phyloP scores from a whole-genome alignment of 2,113 vertebrate genomes.

The Suncus etruscus region DNA sequence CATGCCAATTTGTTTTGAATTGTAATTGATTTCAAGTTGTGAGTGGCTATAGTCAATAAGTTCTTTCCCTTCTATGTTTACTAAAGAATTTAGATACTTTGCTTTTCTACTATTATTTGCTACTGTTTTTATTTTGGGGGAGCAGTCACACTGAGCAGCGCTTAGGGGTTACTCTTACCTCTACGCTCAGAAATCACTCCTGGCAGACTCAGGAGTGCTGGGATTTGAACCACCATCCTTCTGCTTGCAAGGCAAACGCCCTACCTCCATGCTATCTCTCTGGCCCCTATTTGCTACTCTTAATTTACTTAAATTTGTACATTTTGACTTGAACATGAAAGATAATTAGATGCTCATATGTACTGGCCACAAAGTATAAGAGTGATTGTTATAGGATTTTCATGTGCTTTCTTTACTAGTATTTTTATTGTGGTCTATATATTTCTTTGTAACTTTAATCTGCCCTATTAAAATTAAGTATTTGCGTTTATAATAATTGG shows the following conservation, averaged over 20 bases:
- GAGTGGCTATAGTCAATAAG: background rate
- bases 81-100: background rate
- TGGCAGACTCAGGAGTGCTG: too few relatives aligned
- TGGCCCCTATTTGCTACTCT: background rate
- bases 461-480: background rate
- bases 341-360: background rate
- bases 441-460: background rate
- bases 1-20: background rate
- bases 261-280: too few relatives aligned
- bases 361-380: background rate
- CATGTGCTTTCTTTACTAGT: background rate
- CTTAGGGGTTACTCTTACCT: too few relatives aligned
- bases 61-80: background rate
- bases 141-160: too few relatives aligned
- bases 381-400: conserved; percentile 17
- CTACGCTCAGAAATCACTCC: too few relatives aligned
- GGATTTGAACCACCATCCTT: too few relatives aligned
- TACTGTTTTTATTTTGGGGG: background rate
- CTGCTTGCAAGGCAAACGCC: too few relatives aligned
- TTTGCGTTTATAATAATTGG: conserved; percentile 2
- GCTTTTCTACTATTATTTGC: background rate
- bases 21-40: conserved; percentile 16
- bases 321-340: background rate
- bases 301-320: background rate
- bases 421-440: conserved; percentile 14